Evolutionary conservation across 1,140 invertebrate genomes (phyloP).

Genomic region (Caenorhabditis tropicalis): DNA sequence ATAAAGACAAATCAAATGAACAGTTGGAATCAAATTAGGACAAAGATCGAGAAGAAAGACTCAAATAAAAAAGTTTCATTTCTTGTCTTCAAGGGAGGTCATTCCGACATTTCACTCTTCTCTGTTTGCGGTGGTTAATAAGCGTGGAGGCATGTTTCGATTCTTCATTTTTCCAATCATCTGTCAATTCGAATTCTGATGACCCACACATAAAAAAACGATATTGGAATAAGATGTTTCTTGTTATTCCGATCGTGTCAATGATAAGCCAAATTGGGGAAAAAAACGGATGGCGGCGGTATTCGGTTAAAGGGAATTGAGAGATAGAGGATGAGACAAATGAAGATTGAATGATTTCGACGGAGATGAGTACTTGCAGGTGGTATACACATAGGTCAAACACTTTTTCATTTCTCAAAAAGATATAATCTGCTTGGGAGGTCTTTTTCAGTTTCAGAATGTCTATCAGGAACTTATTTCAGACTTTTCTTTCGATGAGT

Average conservation of each 20-base stretch:
- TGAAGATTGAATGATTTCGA: conserved; percentile 13
- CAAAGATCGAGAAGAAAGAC: conserved; percentile 8
- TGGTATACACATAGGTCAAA: background rate
- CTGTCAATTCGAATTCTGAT: background rate
- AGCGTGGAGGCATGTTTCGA: background rate
- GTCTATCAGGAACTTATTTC: too few relatives aligned
- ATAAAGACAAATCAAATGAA: too few relatives aligned
- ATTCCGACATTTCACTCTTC: background rate
- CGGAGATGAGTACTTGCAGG: background rate
- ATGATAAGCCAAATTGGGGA: background rate
- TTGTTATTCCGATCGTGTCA: conserved; percentile 8
- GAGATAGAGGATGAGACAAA: background rate
- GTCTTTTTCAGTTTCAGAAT: too few relatives aligned
- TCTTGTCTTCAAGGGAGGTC: background rate
- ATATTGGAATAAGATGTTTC: background rate
- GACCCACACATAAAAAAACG: background rate
- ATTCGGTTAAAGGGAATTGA: background rate
- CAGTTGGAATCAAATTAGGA: background rate
- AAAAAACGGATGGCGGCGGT: background rate
- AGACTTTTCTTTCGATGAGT: too few relatives aligned
- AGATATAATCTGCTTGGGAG: too few relatives aligned
- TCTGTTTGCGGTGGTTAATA: background rate
- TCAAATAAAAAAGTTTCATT: background rate
- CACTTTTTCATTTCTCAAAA: background rate
- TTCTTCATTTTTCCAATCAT: background rate